Evolutionary conservation across 2,797 vertebrate genomes (phyloP).

Genomic region (Pangasius sanitwongsei): DNA sequence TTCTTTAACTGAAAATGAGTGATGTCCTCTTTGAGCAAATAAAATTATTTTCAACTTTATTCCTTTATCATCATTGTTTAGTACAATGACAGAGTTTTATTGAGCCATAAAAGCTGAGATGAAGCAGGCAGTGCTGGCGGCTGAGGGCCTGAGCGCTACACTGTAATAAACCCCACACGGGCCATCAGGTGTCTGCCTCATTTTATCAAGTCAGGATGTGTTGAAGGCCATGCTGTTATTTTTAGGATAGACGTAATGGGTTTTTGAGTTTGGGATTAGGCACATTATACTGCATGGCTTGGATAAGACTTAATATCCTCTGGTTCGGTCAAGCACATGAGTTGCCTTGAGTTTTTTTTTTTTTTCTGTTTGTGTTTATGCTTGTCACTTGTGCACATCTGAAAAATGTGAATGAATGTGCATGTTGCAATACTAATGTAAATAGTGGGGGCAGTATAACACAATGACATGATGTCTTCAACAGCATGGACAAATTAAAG

Average conservation of each 20-base stretch:
- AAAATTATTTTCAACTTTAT: not conserved
- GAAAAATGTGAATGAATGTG: not conserved
- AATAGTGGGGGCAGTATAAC: conserved; percentile 2
- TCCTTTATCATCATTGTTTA: not conserved
- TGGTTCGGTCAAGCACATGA: not conserved
- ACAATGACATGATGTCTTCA: not conserved
- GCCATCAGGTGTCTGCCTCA: conserved; percentile 46
- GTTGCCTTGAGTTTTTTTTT: too few species aligned
- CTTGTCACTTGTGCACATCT: not conserved
- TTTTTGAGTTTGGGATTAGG: conserved; percentile 9
- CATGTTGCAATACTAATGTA: not conserved
- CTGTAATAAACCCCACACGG: conserved; percentile 57
- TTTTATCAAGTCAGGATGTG: conserved; percentile 62
- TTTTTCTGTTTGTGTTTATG: not conserved
- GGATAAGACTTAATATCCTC: conserved; percentile 6
- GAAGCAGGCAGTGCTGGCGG: not conserved
- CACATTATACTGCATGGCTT: not conserved
- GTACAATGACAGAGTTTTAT: not conserved
- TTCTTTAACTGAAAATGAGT: not conserved
- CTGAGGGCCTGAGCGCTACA: conserved; percentile 3
- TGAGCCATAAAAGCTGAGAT: not conserved
- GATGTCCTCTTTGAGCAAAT: not conserved
- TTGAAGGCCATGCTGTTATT: conserved; percentile 66
- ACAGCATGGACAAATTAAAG: not conserved
- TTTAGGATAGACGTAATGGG: conserved; percentile 50